Conservation (phyloP, 53 echinoderm and acorn worm species). For the Antedon mediterranea region DNA sequence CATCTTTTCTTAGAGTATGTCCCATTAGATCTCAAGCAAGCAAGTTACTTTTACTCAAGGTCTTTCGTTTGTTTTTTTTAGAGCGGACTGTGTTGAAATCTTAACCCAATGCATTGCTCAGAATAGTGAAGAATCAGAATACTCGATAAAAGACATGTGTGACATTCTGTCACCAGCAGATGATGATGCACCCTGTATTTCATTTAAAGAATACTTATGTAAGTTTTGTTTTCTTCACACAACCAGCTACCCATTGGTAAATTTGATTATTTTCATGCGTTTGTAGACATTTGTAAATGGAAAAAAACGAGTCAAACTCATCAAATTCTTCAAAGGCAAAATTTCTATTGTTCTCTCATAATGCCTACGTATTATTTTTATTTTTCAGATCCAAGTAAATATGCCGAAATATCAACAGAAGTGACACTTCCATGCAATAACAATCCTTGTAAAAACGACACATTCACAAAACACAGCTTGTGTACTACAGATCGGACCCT, state of each 20-base stretch:
- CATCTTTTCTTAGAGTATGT: no score
- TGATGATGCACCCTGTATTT: slow-evolving; percentile 61
- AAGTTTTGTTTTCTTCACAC: slow-evolving; percentile 15
- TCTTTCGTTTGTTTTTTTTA: slow-evolving; percentile 6
- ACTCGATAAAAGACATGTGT: slow-evolving; percentile 59
- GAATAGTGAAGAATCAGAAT: slow-evolving; percentile 48
- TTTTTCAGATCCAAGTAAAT: neutral
- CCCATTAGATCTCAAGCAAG: no score
- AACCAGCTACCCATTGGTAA: no score
- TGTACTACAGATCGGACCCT: slow-evolving; percentile 42
- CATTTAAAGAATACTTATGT: slow-evolving; percentile 58
- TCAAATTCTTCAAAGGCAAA: no score
- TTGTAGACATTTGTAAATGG: no score
- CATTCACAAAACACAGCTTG: slow-evolving; percentile 38
- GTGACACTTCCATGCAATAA: slow-evolving; percentile 46
- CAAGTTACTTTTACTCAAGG: neutral
- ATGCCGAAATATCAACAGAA: slow-evolving; percentile 2
- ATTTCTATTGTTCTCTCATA: no score
- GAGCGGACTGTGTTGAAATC: slow-evolving; percentile 93
- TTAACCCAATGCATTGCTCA: slow-evolving; percentile 68
- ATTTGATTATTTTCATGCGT: no score
- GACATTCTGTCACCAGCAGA: slow-evolving; percentile 80
- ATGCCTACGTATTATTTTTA: neutral
- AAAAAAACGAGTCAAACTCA: no score
- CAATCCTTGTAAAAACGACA: slow-evolving; percentile 61